Conservation (phyloP, 53 echinoderm and acorn worm genomes). For the Hippasteria phrygiana region DNA sequence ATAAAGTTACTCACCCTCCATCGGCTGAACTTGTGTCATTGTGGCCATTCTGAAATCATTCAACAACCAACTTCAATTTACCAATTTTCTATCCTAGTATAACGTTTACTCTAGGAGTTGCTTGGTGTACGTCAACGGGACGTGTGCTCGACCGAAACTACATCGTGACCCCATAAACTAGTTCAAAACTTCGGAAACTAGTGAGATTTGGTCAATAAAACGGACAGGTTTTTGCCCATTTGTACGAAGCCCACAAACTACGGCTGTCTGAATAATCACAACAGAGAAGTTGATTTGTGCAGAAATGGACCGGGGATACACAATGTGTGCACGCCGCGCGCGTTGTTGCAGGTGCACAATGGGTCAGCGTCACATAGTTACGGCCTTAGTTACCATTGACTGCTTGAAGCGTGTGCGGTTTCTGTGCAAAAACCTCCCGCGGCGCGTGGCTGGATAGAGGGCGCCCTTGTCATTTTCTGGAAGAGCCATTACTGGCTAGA, state of each 20-base stretch:
- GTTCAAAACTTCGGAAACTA: neutral
- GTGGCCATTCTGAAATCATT: slow-evolving; percentile 4
- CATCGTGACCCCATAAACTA: neutral
- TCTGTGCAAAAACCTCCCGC: neutral
- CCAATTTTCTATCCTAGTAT: neutral
- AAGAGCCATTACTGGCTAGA: too few species aligned
- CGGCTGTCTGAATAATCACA: neutral
- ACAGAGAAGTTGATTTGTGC: neutral
- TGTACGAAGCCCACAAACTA: neutral
- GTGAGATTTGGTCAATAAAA: neutral
- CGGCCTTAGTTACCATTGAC: slow-evolving; percentile 47
- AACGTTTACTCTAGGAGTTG: neutral
- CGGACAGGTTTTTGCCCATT: neutral
- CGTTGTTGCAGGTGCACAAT: slow-evolving; percentile 14
- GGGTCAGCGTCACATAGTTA: slow-evolving; percentile 59
- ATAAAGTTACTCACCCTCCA: slow-evolving; percentile 4
- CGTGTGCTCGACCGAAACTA: neutral
- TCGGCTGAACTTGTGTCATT: slow-evolving; percentile 3
- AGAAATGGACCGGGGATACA: neutral
- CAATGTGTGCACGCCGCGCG: neutral
- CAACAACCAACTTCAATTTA: neutral
- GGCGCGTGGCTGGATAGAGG: neutral
- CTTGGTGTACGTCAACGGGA: neutral
- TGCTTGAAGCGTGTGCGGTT: slow-evolving; percentile 24
- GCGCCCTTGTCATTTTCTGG: neutral